Evolutionary conservation across 2,888 invertebrate genomes (phyloP).

Genomic region (Platypus cylindrus): DNA sequence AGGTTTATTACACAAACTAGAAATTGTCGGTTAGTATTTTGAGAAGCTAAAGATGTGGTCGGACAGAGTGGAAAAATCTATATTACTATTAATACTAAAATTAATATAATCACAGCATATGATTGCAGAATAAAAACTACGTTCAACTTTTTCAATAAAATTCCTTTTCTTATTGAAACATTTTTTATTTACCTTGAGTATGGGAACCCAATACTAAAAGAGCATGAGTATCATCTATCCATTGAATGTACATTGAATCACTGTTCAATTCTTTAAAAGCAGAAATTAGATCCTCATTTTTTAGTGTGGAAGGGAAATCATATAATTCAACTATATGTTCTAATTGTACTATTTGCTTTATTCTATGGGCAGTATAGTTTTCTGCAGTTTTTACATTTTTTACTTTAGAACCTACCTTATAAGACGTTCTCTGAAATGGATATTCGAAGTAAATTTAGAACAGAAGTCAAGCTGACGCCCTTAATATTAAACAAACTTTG

Average conservation of each 20-base stretch:
- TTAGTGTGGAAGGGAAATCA: slow-evolving; percentile 32
- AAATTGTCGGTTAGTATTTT: no score
- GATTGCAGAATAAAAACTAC: no score
- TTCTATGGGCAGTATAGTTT: slow-evolving; percentile 26
- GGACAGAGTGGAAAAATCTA: no score
- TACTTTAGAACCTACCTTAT: slow-evolving; percentile 26
- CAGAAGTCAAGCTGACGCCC: background rate
- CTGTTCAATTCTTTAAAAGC: slow-evolving; percentile 30
- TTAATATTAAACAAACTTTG: slow-evolving; percentile 17
- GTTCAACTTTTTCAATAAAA: no score
- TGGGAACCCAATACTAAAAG: slow-evolving; percentile 31
- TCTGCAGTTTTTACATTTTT: slow-evolving; percentile 26
- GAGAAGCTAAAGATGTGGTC: no score
- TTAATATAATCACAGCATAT: no score
- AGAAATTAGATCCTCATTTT: slow-evolving; percentile 32
- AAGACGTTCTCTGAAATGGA: no score
- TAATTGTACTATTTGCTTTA: slow-evolving; percentile 27
- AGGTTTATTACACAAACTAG: no score
- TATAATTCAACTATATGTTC: slow-evolving; percentile 34
- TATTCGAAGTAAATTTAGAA: background rate
- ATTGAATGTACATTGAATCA: slow-evolving; percentile 33
- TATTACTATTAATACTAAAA: no score
- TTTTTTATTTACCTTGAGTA: slow-evolving; percentile 33
- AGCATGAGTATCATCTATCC: slow-evolving; percentile 35
- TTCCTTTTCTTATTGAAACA: slow-evolving; percentile 1